A percentile compares a stretch with the other conserved stretches of the same genome.
Conservation (phyloP, 1,140 invertebrate genomes). For the Drosophila ananassae region DNA sequence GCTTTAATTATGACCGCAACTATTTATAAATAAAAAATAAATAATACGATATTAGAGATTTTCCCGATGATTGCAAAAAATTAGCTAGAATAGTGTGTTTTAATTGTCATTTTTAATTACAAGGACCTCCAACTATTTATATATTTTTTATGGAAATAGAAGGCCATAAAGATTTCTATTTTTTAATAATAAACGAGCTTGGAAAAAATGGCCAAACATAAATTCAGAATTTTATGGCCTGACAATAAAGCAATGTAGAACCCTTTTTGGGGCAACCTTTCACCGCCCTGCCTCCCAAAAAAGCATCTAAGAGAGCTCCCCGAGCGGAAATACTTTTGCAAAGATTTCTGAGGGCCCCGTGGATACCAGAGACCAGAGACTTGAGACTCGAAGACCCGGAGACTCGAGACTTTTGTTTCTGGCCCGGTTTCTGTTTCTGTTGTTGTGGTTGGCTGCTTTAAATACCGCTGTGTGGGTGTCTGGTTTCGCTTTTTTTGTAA, state of each 20-base stretch:
- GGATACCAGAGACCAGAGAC: constrained; percentile 1
- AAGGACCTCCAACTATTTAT: not conserved
- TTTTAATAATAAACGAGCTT: not conserved
- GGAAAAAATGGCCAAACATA: not conserved
- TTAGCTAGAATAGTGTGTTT: not conserved
- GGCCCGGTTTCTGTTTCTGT: constrained; percentile 14
- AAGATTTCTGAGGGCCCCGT: constrained; percentile 19
- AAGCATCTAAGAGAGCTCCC: not conserved
- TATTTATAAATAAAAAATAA: not conserved
- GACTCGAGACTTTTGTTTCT: constrained; percentile 45
- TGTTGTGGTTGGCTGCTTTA: constrained; percentile 49
- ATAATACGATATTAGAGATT: not conserved
- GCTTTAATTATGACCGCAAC: constrained; percentile 20
- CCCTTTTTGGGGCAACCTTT: constrained; percentile 21
- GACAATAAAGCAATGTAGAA: constrained; percentile 13
- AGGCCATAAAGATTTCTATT: not conserved
- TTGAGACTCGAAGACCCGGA: not conserved
- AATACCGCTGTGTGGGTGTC: constrained; percentile 48
- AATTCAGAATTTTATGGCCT: constrained; percentile 15
- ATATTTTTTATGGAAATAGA: constrained; percentile 6
- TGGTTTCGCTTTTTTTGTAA: constrained; percentile 16
- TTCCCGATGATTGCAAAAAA: not conserved
- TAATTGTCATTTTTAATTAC: not conserved
- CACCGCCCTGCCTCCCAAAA: not conserved
- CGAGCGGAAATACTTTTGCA: constrained; percentile 42